A percentile compares a stretch with the other conserved stretches of the same genome.
Conservation (phyloP, 2,797 vertebrate species). For the Phrynocephalus vlangalii region DNA sequence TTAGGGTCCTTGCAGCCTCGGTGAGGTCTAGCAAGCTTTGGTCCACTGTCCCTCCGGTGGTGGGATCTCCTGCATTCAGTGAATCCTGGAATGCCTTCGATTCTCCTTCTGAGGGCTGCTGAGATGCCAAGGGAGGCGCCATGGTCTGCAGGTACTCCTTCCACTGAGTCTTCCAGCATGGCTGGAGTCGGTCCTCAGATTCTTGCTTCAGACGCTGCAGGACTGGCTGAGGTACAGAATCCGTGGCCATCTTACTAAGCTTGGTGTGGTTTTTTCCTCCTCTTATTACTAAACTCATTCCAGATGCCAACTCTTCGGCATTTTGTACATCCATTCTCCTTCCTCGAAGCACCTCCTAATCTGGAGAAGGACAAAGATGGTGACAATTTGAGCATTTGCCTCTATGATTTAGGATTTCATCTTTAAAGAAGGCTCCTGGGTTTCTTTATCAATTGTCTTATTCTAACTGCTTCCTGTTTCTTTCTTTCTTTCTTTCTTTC, state of each 20-base stretch:
- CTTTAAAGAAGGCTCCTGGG: too few relatives aligned
- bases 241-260: background rate
- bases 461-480: too few relatives aligned
- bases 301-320: background rate
- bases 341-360: background rate
- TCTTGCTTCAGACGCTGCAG: background rate
- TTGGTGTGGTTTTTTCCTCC: background rate
- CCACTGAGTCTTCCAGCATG: background rate
- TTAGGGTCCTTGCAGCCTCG: background rate
- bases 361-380: background rate
- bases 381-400: background rate
- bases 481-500: too few relatives aligned
- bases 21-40: background rate
- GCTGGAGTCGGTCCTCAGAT: too few relatives aligned
- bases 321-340: background rate
- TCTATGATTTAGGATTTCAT: background rate
- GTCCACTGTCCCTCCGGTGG: background rate
- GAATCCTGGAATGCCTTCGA: too few relatives aligned
- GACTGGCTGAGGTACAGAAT: background rate
- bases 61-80: too few relatives aligned
- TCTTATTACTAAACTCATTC: background rate
- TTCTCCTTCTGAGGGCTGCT: too few relatives aligned
- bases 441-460: too few relatives aligned
- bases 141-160: background rate
- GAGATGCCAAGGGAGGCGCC: background rate